A percentile compares a stretch with the other conserved stretches of the same genome.
phyloP scores from a whole-genome alignment of 2,888 invertebrate genomes.

The Pyrochroa serraticornis region DNA sequence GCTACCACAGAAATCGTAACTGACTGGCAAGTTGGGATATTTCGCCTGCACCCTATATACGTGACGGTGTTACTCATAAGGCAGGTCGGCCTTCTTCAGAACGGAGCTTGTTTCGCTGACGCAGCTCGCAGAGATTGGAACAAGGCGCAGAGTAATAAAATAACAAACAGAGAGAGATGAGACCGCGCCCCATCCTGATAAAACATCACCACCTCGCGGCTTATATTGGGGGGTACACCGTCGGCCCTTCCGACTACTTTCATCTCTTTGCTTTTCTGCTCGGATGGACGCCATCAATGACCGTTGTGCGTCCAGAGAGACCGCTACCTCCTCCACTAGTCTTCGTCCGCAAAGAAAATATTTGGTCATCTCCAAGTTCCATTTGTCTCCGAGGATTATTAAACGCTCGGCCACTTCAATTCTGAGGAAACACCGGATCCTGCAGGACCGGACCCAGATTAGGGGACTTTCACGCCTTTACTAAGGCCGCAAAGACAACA shows the following conservation, averaged over 20 bases:
- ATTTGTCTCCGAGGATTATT: constrained; percentile 34
- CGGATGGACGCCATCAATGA: constrained; percentile 41
- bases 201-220: constrained; percentile 41
- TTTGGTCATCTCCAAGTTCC: constrained; percentile 33
- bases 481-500: too few relatives aligned
- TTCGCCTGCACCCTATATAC: constrained; percentile 29
- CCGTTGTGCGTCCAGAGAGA: constrained; percentile 29
- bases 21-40: constrained; percentile 13
- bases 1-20: too few relatives aligned
- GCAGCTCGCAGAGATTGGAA: constrained; percentile 48
- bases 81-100: constrained; percentile 31
- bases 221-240: constrained; percentile 30
- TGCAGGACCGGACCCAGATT: too few relatives aligned
- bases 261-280: constrained; percentile 43
- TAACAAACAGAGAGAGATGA: constrained; percentile 49
- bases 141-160: constrained; percentile 50
- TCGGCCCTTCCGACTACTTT: constrained; percentile 30
- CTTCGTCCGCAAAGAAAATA: constrained; percentile 29
- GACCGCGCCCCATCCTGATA: constrained; percentile 48
- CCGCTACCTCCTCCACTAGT: constrained; percentile 13
- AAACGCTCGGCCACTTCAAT: constrained; percentile 21
- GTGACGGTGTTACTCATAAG: constrained; percentile 41
- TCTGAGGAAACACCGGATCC: not conserved
- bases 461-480: too few relatives aligned
- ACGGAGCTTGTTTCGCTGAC: constrained; percentile 40